These are phyloP conservation scores for Hypotaenidia philippensis DNA, from an alignment of 2,797 vertebrate species.

Conservation along the genomic window DNA sequence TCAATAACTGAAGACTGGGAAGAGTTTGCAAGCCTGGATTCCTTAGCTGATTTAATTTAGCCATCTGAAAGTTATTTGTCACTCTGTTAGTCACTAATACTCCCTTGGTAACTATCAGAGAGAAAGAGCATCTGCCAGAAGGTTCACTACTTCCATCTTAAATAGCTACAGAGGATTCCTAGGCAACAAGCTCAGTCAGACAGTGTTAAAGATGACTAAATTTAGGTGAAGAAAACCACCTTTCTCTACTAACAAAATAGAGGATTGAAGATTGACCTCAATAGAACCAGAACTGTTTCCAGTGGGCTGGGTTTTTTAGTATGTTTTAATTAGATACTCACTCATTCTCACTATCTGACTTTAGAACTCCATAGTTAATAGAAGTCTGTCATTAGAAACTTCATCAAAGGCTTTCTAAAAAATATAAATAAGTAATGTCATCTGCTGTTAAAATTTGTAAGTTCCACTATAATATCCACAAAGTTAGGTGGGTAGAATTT, in stretches of 20 bases:
- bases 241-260: neutral
- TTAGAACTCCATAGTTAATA: slow-evolving; percentile 36
- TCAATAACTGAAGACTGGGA: neutral
- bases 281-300: neutral
- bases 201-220: neutral
- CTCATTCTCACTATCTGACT: neutral
- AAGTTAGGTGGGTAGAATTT: slow-evolving; percentile 42
- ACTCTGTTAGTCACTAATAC: neutral
- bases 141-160: neutral
- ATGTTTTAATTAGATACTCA: slow-evolving; percentile 28
- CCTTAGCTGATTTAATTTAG: neutral
- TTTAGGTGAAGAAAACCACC: neutral
- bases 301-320: neutral
- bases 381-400: slow-evolving; percentile 68
- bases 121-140: neutral
- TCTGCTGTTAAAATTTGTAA: slow-evolving; percentile 63
- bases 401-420: slow-evolving; percentile 75
- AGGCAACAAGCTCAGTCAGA: neutral
- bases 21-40: neutral
- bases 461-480: slow-evolving; percentile 59
- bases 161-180: neutral
- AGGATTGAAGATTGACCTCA: neutral
- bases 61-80: neutral
- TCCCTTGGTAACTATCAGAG: neutral
- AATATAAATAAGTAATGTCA: slow-evolving; percentile 76